Evolutionary conservation across 2,113 vertebrate genomes (phyloP).

Genomic region (Laticauda laticaudata): DNA sequence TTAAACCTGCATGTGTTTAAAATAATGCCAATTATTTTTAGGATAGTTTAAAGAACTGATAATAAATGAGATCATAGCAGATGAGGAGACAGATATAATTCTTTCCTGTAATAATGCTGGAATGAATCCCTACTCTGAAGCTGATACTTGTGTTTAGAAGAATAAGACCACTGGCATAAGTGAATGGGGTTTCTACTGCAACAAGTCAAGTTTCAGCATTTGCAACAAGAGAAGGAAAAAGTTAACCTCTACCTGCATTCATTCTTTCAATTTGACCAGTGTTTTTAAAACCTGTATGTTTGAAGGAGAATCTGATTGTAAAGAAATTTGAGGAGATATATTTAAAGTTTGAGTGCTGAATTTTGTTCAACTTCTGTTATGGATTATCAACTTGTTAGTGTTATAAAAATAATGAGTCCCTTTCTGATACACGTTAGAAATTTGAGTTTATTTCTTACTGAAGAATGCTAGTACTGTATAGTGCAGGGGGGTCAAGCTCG

Average conservation of each 20-base stretch:
- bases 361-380: constrained; percentile 10
- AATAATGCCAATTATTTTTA: background rate
- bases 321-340: background rate
- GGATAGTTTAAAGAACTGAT: background rate
- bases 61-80: background rate
- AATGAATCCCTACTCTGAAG: background rate
- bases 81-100: background rate
- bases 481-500: no score
- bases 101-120: background rate
- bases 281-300: background rate
- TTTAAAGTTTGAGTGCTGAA: background rate
- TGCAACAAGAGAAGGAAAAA: background rate
- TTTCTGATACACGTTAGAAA: background rate
- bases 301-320: background rate
- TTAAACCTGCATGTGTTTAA: background rate
- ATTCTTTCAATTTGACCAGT: background rate
- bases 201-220: background rate
- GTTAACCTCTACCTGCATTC: background rate
- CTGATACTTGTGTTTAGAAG: background rate
- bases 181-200: background rate
- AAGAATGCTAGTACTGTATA: background rate
- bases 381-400: constrained; percentile 11
- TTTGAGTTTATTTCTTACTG: background rate
- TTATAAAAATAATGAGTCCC: background rate
- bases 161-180: background rate